phyloP scores from a whole-genome alignment of 2,797 vertebrate species.

The Crenuchus spilurus region DNA sequence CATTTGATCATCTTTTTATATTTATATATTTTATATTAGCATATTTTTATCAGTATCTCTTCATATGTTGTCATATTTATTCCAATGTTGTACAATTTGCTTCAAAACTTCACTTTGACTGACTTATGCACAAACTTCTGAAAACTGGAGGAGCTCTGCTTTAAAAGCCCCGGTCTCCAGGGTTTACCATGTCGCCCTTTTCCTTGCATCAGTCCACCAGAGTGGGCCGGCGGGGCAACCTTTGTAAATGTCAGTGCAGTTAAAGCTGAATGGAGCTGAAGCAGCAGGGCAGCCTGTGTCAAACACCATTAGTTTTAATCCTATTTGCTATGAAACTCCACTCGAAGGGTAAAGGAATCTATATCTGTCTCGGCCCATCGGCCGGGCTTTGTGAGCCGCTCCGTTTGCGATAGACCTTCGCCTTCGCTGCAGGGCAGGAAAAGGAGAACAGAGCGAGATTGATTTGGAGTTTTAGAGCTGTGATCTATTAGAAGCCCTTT shows the following conservation, averaged over 20 bases:
- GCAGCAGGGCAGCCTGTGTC: conserved; percentile 72
- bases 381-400: conserved; percentile 68
- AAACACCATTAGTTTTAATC: conserved; percentile 81
- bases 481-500: conserved; percentile 17
- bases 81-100: too few relatives aligned
- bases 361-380: conserved; percentile 67
- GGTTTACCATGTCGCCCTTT: conserved; percentile 45
- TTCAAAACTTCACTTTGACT: too few relatives aligned
- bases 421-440: conserved; percentile 45
- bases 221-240: conserved; percentile 68
- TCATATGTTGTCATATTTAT: too few relatives aligned
- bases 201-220: conserved; percentile 57
- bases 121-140: too few relatives aligned
- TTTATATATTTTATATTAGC: too few relatives aligned
- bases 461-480: conserved; percentile 27
- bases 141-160: too few relatives aligned
- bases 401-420: conserved; percentile 64
- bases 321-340: conserved; percentile 77
- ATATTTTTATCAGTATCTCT: too few relatives aligned
- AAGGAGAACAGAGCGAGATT: conserved; percentile 26
- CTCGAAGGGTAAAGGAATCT: conserved; percentile 78
- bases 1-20: too few relatives aligned
- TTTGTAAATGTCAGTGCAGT: conserved; percentile 80
- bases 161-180: conserved; percentile 63
- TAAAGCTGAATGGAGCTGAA: conserved; percentile 75